These are phyloP conservation scores for Epinotia demarniana DNA, from an alignment of 2,888 invertebrate species.

Conservation along the genomic window DNA sequence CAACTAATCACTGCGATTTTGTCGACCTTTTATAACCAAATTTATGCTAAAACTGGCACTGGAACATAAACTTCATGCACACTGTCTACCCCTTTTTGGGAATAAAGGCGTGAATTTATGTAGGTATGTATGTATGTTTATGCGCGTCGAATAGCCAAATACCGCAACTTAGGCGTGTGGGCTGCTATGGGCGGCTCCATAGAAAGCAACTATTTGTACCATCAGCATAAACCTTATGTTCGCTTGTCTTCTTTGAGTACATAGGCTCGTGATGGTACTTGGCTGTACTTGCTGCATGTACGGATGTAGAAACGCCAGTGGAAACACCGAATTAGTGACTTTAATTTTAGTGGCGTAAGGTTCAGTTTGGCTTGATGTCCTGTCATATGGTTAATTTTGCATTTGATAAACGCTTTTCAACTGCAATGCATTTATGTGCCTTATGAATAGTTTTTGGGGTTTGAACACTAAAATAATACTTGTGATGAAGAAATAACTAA, in stretches of 20 bases:
- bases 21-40: too few species aligned
- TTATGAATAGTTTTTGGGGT: slow-evolving; percentile 8
- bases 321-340: not conserved
- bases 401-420: not conserved
- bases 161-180: too few species aligned
- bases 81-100: too few species aligned
- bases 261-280: not conserved
- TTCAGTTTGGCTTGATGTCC: not conserved
- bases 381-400: not conserved
- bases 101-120: too few species aligned
- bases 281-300: not conserved
- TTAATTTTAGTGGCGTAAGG: not conserved
- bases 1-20: too few species aligned
- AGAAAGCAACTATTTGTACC: too few species aligned
- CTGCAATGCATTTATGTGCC: slow-evolving; percentile 13
- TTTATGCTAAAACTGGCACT: too few species aligned
- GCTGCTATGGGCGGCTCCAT: too few species aligned
- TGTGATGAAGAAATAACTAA: slow-evolving; percentile 25
- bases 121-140: too few species aligned
- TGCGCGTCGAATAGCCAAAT: too few species aligned
- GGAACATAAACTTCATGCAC: too few species aligned
- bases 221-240: too few species aligned
- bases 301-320: not conserved
- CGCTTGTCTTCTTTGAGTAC: not conserved
- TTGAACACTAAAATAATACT: not conserved